Conservation (phyloP, 2,113 vertebrate genomes). For the Myrmecophaga tridactyla region DNA sequence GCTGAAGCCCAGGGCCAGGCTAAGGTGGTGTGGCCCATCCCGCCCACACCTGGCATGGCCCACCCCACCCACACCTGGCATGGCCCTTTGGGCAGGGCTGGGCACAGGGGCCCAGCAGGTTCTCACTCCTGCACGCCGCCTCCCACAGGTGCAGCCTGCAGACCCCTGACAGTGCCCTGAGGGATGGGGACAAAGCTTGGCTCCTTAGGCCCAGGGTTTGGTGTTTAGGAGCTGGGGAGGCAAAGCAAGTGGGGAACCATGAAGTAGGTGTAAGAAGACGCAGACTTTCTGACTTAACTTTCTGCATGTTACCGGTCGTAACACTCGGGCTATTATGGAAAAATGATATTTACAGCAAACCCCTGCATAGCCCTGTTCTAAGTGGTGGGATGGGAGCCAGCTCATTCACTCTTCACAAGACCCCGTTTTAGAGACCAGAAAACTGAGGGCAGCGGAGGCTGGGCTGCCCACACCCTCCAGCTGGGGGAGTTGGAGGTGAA, state of each 20-base stretch:
- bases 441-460: not conserved
- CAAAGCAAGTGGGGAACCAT: not conserved
- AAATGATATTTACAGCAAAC: not conserved
- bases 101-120: too few species aligned
- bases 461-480: not conserved
- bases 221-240: not conserved
- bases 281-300: not conserved
- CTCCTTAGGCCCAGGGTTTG: not conserved
- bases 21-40: not conserved
- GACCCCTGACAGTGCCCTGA: not conserved
- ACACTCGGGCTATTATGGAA: too few species aligned
- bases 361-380: not conserved
- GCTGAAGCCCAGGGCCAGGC: accelerated
- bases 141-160: not conserved
- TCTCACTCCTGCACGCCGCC: too few species aligned
- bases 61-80: too few species aligned
- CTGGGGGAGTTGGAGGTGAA: not conserved
- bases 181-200: not conserved
- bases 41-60: too few species aligned
- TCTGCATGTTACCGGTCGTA: not conserved
- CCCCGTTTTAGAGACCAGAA: not conserved
- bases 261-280: not conserved
- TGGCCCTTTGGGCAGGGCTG: too few species aligned
- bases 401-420: too few species aligned
- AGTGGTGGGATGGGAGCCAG: accelerated